Percentiles rank a stretch among this genome's conserved stretches.
Evolutionary conservation across 2,113 vertebrate genomes (phyloP).

Genomic region (Serilophus lunatus): DNA sequence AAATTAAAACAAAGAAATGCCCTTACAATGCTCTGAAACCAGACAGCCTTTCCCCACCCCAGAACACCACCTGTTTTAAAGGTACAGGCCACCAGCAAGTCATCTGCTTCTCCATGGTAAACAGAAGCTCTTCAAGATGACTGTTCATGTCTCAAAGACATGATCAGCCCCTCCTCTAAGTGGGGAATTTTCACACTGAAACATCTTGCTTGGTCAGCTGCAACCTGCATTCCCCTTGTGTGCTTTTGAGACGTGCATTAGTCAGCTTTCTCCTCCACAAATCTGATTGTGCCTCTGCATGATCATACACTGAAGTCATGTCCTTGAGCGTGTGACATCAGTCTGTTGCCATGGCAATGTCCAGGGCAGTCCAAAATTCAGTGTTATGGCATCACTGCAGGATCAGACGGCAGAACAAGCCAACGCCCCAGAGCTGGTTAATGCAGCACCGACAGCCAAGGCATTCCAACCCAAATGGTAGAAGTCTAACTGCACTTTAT

Average conservation of each 20-base stretch:
- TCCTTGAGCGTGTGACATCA: slow-evolving; percentile 71
- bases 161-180: not conserved
- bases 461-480: not conserved
- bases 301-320: slow-evolving; percentile 59
- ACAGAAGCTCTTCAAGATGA: slow-evolving; percentile 2
- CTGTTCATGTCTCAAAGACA: not conserved
- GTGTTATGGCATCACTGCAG: slow-evolving; percentile 54
- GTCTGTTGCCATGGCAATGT: slow-evolving; percentile 63
- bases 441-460: not conserved
- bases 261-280: slow-evolving; percentile 52
- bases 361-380: slow-evolving; percentile 57
- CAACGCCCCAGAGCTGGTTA: slow-evolving; percentile 13
- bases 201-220: slow-evolving; percentile 6
- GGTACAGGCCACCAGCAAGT: not conserved
- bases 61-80: slow-evolving; percentile 24
- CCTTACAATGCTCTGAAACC: not conserved
- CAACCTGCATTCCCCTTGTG: not conserved
- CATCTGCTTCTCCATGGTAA: not conserved
- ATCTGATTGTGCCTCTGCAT: slow-evolving; percentile 35
- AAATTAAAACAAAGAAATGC: not conserved
- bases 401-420: slow-evolving; percentile 36
- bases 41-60: not conserved
- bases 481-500: not conserved
- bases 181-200: not conserved
- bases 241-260: slow-evolving; percentile 38